phyloP scores from a whole-genome alignment of 2,113 vertebrate genomes.

The Corythoichthys haematopterus region DNA sequence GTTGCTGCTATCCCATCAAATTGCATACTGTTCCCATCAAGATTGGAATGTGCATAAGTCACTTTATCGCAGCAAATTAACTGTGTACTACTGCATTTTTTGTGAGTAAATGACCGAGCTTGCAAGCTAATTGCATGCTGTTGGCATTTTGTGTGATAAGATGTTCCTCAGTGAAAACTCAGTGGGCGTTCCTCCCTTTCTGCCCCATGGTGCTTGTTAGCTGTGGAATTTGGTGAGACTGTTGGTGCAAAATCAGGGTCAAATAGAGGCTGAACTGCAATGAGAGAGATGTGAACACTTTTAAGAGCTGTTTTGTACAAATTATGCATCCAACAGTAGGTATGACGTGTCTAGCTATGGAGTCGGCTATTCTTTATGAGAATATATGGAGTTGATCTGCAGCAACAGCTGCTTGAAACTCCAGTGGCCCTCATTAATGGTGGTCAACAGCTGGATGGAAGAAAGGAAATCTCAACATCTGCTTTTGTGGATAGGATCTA shows the following conservation, averaged over 20 bases:
- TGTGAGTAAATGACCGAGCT: conserved; percentile 19
- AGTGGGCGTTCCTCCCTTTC: conserved; percentile 27
- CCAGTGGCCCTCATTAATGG: conserved; percentile 41
- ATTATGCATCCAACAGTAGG: neutral
- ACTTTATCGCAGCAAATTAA: conserved; percentile 21
- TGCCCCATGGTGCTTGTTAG: conserved; percentile 52
- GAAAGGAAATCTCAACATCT: conserved; percentile 47
- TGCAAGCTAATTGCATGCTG: conserved; percentile 26
- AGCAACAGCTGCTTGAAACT: conserved; percentile 44
- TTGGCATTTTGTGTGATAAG: conserved; percentile 45
- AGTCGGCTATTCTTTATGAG: neutral
- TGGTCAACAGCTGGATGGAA: conserved; percentile 54
- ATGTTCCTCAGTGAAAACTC: conserved; percentile 30
- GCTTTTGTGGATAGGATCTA: conserved; percentile 41
- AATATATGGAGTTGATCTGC: neutral
- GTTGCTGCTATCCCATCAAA: conserved; percentile 3
- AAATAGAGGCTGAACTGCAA: conserved; percentile 41
- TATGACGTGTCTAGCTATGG: neutral
- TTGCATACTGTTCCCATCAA: conserved; percentile 8
- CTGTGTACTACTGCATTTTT: conserved; percentile 5
- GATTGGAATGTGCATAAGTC: conserved; percentile 3
- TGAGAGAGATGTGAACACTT: conserved; percentile 30
- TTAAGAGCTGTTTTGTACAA: neutral
- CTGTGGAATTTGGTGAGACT: conserved; percentile 47
- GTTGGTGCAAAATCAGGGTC: conserved; percentile 25